Base-by-base conservation (phyloP, 2,113 vertebrate species). In the Alethe castanea region DNA sequence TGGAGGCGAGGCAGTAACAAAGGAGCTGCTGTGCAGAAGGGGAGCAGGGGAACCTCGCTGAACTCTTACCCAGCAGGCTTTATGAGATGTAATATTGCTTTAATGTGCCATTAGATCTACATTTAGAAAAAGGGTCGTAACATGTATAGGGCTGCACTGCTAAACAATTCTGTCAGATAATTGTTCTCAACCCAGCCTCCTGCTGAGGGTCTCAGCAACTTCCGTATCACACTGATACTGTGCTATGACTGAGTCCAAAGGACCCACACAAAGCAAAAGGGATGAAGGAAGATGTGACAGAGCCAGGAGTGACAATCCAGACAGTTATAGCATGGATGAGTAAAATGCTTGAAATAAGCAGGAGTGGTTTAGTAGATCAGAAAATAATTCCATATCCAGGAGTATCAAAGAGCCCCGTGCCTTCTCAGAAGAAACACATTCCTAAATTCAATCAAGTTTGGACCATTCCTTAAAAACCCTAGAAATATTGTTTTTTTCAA, bases 31-130 rank as follows among this genome's bases (percentile, higher is more conserved):
- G 94, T 89, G 87, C 66, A 14, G 74, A 72, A 87, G 90, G 92
- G 78, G 76, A 89, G 54, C 1, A 11, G 85, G 74, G 90, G 62
- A 93, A 80, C 94, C 85, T 95, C 8, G 1, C 74, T 92, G 94
- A 85, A 94, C 94, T 89, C 90, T 90, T 74, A 85, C 87, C 79
- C 94, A 90, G 92, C 87, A 92, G 95, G 92, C 71, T 90, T 62
- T 72, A 45, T 26, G 79, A 81, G 81, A 88, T 93, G 81, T 72
- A 77, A 81, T 89, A 50, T 81, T 62, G 16, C 91, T 95, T 88
- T 88, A 82, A 90, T 80, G 79, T 94, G 87, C 76, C 72, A 13
- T 92, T 92, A 70, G 62, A 87, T 76, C 91, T 82, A 76, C 90
- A 67, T 90, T 94, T 86, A 86, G 86, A 88, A 86, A 66, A 65